Evolutionary conservation across 1,140 invertebrate genomes (phyloP), one percentile per base, ranked within the genome.

Genomic region (Musca domestica): DNA sequence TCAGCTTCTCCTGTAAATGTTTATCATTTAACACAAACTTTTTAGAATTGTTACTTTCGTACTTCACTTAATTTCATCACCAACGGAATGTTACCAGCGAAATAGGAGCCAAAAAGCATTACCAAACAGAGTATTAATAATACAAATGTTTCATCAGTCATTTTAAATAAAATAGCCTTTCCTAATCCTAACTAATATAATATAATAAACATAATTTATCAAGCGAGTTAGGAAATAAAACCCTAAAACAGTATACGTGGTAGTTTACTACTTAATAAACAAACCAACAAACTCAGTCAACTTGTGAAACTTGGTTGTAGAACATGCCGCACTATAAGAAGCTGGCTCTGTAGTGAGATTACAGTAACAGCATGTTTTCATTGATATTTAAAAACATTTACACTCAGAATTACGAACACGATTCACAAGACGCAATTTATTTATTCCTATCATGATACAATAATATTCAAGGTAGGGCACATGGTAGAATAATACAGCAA

Each of bases 31-130:
- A n/a, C n/a, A n/a, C 27, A 23, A n/a, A n/a, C 15, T 5, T 54
- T 9, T 20, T 20, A 52, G 17, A 4, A 41, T 20, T 19, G 3
- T 3, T 10, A 3, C 15, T 12, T 17, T 66, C 49, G 34, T 87
- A 97, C 96, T 91, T 98, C 96, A 51, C 95, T 97, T 78, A 99
- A 88, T 74, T 88, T 90, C 75, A 99, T 91, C 67, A 96, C 89
- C 70, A 99, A 84, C 23, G 98, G 98, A 74, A 99, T 91, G 67
- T 90, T 93, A 54, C 98, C 98, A 70, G 95, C 90, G 27, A 98
- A 80, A 84, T 96, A 99, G 68, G 95, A 98, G 1, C 96, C 97
- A 49, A 97, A 84, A 58, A 99, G 84, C 96, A 99, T 99, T 56
- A 98, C 92, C 67, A 95, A 71, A 20, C 89, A 90, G 49, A 97